phyloP scores from a whole-genome alignment of 2,113 vertebrate species.

The Columbina picui region DNA sequence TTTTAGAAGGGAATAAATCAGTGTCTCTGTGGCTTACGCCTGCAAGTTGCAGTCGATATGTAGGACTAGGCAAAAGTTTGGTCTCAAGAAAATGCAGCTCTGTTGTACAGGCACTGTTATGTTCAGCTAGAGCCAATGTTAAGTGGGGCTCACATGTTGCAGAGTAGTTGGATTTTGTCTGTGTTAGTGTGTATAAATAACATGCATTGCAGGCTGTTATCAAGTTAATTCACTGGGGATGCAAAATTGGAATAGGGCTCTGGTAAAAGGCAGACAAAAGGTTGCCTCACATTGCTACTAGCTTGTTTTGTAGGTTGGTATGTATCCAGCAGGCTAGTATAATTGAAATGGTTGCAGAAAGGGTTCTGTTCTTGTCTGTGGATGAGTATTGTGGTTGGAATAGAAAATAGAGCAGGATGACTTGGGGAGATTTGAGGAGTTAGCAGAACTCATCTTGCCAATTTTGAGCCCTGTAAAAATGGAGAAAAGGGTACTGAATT shows the following conservation, averaged over 20 bases:
- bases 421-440: background rate
- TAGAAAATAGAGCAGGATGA: background rate
- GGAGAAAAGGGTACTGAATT: background rate
- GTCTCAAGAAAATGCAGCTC: background rate
- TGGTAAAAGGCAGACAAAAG: background rate
- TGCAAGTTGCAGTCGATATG: background rate
- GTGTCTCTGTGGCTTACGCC: background rate
- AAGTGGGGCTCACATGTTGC: background rate
- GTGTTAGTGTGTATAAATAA: background rate
- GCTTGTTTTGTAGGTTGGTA: background rate
- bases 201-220: background rate
- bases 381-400: background rate
- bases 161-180: background rate
- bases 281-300: background rate
- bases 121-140: background rate
- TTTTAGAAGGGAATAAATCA: background rate
- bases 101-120: background rate
- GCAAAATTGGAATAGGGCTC: background rate
- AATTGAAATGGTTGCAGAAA: background rate
- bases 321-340: background rate
- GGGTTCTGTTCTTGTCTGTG: background rate
- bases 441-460: slow-evolving; percentile 3
- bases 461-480: background rate
- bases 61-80: background rate
- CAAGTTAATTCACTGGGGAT: slow-evolving; percentile 15